A percentile compares a stretch with the other conserved stretches of the same genome.
Evolutionary conservation across 2,797 vertebrate species (phyloP).

Genomic region (Aselliscus stoliczkanus): DNA sequence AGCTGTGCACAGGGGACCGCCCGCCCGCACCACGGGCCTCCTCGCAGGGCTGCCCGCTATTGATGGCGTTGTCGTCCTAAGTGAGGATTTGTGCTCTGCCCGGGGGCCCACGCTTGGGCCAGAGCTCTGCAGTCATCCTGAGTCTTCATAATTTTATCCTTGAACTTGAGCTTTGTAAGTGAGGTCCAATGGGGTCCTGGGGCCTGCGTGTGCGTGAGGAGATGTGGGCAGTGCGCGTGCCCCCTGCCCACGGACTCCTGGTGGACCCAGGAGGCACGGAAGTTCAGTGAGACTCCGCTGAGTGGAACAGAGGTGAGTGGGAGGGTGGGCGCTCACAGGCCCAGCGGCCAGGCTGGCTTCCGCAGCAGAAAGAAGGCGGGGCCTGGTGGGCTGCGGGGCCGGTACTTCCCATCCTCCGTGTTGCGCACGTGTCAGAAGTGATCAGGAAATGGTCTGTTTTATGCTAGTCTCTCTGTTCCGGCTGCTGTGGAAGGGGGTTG

Average conservation of each 20-base stretch:
- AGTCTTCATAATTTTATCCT: background rate
- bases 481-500: too few relatives aligned
- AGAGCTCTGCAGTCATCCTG: background rate
- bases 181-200: fast-evolving
- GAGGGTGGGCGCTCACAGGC: too few relatives aligned
- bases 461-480: fast-evolving
- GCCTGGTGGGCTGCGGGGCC: too few relatives aligned
- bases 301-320: too few relatives aligned
- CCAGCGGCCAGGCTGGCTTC: too few relatives aligned
- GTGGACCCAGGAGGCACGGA: fast-evolving
- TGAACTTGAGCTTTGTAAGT: background rate
- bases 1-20: fast-evolving
- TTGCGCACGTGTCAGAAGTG: fast-evolving
- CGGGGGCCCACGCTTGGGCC: fast-evolving
- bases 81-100: fast-evolving
- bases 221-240: fast-evolving
- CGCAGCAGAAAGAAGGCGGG: too few relatives aligned
- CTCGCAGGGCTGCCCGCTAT: too few relatives aligned
- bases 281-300: background rate
- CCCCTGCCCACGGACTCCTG: fast-evolving
- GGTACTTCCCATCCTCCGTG: background rate
- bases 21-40: background rate
- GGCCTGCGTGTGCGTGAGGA: fast-evolving
- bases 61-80: fast-evolving
- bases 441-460: too few relatives aligned